These are phyloP conservation scores for Lycocorax pyrrhopterus DNA, from an alignment of 2,113 vertebrate genomes.

Conservation along the genomic window DNA sequence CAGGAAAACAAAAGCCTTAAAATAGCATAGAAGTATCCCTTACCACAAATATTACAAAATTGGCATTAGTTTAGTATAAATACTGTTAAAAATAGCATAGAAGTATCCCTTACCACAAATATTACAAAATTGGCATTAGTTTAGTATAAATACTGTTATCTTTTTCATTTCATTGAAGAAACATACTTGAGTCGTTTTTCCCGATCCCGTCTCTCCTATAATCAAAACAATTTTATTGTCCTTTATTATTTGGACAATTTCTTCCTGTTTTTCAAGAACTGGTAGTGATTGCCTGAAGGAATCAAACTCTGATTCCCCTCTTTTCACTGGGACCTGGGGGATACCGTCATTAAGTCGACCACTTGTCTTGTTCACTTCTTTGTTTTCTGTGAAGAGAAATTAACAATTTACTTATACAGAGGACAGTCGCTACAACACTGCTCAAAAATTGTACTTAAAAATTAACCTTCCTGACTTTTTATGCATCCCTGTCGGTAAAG, in stretches of 20 bases:
- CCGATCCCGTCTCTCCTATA: constrained; percentile 93
- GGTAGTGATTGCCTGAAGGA: constrained; percentile 84
- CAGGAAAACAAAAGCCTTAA: not conserved
- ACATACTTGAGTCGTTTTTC: constrained; percentile 90
- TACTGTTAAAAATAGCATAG: too few relatives aligned
- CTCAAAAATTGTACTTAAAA: not conserved
- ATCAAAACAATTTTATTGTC: constrained; percentile 87
- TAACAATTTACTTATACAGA: not conserved
- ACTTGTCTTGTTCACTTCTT: constrained; percentile 74
- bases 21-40: too few relatives aligned
- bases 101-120: not conserved
- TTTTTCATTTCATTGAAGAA: not conserved
- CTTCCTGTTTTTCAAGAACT: constrained; percentile 82
- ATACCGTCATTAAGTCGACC: constrained; percentile 85
- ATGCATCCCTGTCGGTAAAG: not conserved
- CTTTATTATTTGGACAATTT: constrained; percentile 86
- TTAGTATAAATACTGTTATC: not conserved
- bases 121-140: not conserved
- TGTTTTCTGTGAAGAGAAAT: constrained; percentile 62
- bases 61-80: too few relatives aligned
- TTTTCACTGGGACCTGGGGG: constrained; percentile 84
- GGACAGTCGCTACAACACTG: not conserved
- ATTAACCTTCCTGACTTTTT: not conserved
- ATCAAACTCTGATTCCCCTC: constrained; percentile 85
- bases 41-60: too few relatives aligned